Conservation (phyloP, 2,888 invertebrate species). For the Corythucha ciliata region DNA sequence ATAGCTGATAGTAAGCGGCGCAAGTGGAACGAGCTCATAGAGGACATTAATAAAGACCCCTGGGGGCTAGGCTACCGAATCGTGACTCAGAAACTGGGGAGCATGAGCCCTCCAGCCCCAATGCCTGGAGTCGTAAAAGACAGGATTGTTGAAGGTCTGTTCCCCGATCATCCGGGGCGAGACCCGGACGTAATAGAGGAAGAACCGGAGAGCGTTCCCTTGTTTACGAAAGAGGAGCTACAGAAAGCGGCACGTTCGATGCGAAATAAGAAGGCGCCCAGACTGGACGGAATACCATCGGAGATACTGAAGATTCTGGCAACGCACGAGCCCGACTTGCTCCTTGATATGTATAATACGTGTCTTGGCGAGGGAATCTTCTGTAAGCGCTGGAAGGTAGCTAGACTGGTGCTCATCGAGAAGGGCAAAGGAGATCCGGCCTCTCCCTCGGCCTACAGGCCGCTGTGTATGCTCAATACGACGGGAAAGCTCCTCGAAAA, state of each 20-base stretch:
- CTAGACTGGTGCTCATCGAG: conserved; percentile 9
- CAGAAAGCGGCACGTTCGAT: conserved; percentile 14
- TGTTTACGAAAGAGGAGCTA: conserved; percentile 20
- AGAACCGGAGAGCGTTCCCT: conserved; percentile 13
- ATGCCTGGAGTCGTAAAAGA: conserved; percentile 6
- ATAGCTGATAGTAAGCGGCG: conserved; percentile 26
- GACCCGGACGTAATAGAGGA: conserved; percentile 1
- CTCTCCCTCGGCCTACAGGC: conserved; percentile 17
- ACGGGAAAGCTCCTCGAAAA: conserved; percentile 33
- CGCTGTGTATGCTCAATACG: conserved; percentile 22
- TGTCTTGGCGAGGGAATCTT: conserved; percentile 18
- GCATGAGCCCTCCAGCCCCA: background rate
- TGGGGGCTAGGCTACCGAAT: conserved; percentile 17
- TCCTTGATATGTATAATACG: conserved; percentile 22
- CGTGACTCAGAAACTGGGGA: conserved; percentile 16
- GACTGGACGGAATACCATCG: conserved; percentile 16
- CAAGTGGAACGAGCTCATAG: conserved; percentile 30
- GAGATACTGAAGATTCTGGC: conserved; percentile 17
- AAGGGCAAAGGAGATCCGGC: conserved; percentile 20
- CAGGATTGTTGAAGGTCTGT: conserved; percentile 12
- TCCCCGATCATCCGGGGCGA: conserved; percentile 6
- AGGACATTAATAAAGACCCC: conserved; percentile 27
- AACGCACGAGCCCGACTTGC: conserved; percentile 4
- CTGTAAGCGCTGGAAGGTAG: conserved; percentile 18
- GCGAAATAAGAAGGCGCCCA: conserved; percentile 22